Conservation (phyloP, 2,888 invertebrate genomes). For the Melinaea marsaeus region DNA sequence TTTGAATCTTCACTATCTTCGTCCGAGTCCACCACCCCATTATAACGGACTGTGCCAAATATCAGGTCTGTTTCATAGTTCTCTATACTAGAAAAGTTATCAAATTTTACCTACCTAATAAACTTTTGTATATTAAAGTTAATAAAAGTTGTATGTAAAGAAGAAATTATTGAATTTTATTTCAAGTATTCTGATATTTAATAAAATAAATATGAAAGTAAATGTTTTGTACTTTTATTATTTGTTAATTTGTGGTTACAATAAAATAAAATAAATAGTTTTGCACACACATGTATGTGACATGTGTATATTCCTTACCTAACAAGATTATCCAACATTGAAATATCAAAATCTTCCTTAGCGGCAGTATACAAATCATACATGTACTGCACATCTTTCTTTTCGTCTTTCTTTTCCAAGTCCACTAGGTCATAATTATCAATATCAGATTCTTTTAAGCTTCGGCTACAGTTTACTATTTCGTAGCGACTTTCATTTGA, state of each 20-base stretch:
- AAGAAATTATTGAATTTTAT: too few relatives aligned
- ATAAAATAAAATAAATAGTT: too few relatives aligned
- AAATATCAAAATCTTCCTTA: slow-evolving; percentile 62
- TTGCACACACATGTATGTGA: too few relatives aligned
- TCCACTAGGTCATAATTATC: slow-evolving; percentile 60
- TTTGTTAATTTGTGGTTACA: too few relatives aligned
- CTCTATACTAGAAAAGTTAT: slow-evolving; percentile 57
- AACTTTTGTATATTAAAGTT: too few relatives aligned
- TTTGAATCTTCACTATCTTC: slow-evolving; percentile 84
- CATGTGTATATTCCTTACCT: slow-evolving; percentile 41
- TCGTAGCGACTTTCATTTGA: slow-evolving; percentile 59
- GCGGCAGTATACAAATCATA: slow-evolving; percentile 67
- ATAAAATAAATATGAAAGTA: too few relatives aligned
- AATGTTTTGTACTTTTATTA: too few relatives aligned
- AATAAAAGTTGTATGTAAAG: too few relatives aligned
- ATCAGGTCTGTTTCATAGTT: slow-evolving; percentile 60
- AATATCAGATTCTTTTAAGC: slow-evolving; percentile 46
- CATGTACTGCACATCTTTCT: slow-evolving; percentile 52
- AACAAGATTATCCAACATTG: slow-evolving; percentile 64
- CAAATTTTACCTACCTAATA: slow-evolving; percentile 1
- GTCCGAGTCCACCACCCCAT: slow-evolving; percentile 43
- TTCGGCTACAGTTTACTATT: slow-evolving; percentile 63
- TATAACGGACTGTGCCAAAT: slow-evolving; percentile 52
- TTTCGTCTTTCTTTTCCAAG: slow-evolving; percentile 46
- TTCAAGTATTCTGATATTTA: too few relatives aligned